Base-by-base conservation (phyloP, 2,888 invertebrate species). In the Odontothrips loti region DNA sequence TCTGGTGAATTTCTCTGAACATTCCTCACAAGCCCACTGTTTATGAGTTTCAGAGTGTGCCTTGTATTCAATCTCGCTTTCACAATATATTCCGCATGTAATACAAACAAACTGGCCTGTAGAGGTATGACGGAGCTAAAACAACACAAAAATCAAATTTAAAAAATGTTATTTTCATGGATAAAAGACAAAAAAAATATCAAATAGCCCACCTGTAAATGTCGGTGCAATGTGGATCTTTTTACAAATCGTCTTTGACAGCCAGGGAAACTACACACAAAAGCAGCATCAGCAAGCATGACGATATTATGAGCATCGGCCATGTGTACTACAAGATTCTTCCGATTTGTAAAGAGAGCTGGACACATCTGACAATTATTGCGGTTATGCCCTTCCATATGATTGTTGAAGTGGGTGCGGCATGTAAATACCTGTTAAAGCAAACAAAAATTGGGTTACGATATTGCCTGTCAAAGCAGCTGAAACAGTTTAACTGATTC, bases 301-400 rank as follows among this genome's bases (percentile, higher is more conserved):
- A 75, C 68, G 0, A 75, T 27, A 75, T 75, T 75, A 27, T 75
- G 68, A 27, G 68, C 27, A 27, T 75, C 68, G 11, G 68, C 68
- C 68, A 75, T 75, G 10, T 75, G 68, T 12, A 75, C 68, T 8
- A 75, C 68, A 75, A 75, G 68, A 12, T 75, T 75, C 23, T 75
- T 75, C 12, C 68, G 23, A 75, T 75, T 75, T 75, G 68, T 75
- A 27, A 75, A 75, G 23, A 75, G 27, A 27, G 68, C 68, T 23
- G 68, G 68, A 75, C 68, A 75, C 68, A 75, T 75, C 27, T 75
- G 68, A 12, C 68, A 75, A 27, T 75, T 75, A 27, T 75, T 75
- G 12, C 68, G 68, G 27, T 75, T 75, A 27, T 75, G 68, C 12
- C 68, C 68, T 75, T 75, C 68, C 8, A 75, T 12, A 12, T 75